phyloP scores from a whole-genome alignment of 1,140 invertebrate species.

The Pteromalus puparum region DNA sequence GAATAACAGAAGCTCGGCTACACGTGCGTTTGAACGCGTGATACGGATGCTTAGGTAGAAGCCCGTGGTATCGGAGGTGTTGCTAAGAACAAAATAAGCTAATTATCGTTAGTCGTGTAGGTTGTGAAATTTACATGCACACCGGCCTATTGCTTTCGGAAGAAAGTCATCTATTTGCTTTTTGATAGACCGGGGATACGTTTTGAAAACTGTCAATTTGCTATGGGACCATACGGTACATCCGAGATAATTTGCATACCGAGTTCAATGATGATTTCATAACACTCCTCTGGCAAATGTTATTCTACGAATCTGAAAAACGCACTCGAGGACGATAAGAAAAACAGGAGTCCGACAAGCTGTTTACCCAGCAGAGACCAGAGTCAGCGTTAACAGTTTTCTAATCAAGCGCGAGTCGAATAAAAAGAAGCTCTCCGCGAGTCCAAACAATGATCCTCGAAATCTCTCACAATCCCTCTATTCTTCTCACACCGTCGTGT shows the following conservation, averaged over 20 bases:
- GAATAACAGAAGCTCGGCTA: constrained; percentile 24
- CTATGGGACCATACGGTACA: not conserved
- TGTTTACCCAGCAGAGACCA: not conserved
- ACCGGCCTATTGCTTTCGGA: not conserved
- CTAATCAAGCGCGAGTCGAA: constrained; percentile 14
- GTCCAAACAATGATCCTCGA: constrained; percentile 47
- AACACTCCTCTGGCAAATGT: not conserved
- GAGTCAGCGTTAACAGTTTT: constrained; percentile 43
- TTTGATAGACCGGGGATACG: not conserved
- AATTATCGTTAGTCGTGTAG: constrained; percentile 7
- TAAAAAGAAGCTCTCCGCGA: not conserved
- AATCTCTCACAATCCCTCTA: constrained; percentile 24
- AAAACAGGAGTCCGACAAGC: not conserved
- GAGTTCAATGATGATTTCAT: not conserved
- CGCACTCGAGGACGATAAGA: constrained; percentile 13
- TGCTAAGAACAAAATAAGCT: constrained; percentile 25
- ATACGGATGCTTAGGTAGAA: not conserved
- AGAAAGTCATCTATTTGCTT: constrained; percentile 2
- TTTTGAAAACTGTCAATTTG: not conserved
- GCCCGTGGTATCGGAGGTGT: not conserved
- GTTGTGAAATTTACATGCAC: not conserved
- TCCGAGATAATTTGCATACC: not conserved
- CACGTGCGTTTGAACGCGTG: not conserved
- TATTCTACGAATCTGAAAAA: constrained; percentile 25
- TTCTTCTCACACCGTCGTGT: not conserved